These are phyloP conservation scores for Epinephelus moara DNA, from an alignment of 2,113 vertebrate species.

Conservation along the genomic window DNA sequence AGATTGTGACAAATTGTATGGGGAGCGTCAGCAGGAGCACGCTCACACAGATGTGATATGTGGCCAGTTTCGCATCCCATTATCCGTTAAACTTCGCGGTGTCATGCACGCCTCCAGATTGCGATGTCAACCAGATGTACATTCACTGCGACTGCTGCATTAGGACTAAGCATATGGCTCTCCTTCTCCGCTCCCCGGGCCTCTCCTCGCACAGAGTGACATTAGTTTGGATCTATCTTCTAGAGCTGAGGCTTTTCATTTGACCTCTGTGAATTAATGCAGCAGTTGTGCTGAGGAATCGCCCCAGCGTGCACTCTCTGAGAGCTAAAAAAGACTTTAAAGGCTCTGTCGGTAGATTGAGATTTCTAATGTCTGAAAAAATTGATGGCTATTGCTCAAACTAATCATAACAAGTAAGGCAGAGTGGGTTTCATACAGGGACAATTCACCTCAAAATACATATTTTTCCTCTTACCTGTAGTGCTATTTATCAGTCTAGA, in stretches of 20 bases:
- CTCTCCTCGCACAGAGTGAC: background rate
- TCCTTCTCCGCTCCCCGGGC: constrained; percentile 10
- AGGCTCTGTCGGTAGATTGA: background rate
- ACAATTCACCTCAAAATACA: too few relatives aligned
- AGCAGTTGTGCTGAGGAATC: constrained; percentile 21
- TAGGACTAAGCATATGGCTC: constrained; percentile 50
- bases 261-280: constrained; percentile 44
- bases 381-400: background rate
- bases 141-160: constrained; percentile 34
- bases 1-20: constrained; percentile 59
- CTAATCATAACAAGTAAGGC: background rate
- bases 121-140: constrained; percentile 48
- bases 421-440: too few relatives aligned
- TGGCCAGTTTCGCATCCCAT: constrained; percentile 64
- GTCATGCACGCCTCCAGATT: constrained; percentile 54
- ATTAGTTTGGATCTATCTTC: constrained; percentile 53
- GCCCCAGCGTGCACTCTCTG: background rate
- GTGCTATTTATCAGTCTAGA: too few relatives aligned
- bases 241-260: constrained; percentile 36
- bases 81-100: constrained; percentile 43
- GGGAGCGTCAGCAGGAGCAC: constrained; percentile 38
- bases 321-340: background rate
- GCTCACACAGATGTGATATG: constrained; percentile 66
- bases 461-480: too few relatives aligned
- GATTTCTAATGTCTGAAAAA: constrained; percentile 2